Percentiles rank a stretch among this genome's conserved stretches.
phyloP scores from a whole-genome alignment of 2,797 vertebrate genomes.

The Sylvilagus floridanus region DNA sequence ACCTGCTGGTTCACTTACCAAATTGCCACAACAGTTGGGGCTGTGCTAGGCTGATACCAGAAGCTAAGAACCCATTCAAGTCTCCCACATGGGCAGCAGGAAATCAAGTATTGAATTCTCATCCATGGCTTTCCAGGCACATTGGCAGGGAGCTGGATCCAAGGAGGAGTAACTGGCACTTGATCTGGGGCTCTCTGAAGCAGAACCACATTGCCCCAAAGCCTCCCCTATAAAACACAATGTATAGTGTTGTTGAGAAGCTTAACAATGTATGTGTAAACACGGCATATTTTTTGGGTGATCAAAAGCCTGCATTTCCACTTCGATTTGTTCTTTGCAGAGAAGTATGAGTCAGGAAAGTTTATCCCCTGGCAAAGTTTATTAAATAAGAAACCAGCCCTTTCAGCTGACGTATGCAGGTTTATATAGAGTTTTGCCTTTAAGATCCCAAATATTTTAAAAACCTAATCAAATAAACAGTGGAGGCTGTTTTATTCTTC shows the following conservation, averaged over 20 bases:
- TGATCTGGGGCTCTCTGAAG: too few relatives aligned
- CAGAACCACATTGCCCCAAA: too few relatives aligned
- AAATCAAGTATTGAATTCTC: too few relatives aligned
- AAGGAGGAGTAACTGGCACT: too few relatives aligned
- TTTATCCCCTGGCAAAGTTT: not conserved
- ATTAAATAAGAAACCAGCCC: not conserved
- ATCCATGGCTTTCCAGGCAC: too few relatives aligned
- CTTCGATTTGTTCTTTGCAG: not conserved
- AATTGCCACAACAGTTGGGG: too few relatives aligned
- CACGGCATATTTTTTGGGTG: not conserved
- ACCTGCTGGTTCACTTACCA: too few relatives aligned
- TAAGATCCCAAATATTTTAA: not conserved
- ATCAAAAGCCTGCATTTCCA: not conserved
- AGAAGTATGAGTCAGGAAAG: not conserved
- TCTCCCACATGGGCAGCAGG: too few relatives aligned
- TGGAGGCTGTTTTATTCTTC: not conserved
- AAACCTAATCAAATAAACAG: not conserved
- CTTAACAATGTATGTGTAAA: not conserved
- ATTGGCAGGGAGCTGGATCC: too few relatives aligned
- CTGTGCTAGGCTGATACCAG: too few relatives aligned
- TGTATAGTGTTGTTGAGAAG: not conserved
- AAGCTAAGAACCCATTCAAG: too few relatives aligned
- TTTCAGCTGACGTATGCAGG: not conserved
- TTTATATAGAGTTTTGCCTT: not conserved
- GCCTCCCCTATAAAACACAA: too few relatives aligned